phyloP scores from a whole-genome alignment of 1,140 invertebrate species.

The Brachionus asplanchnoidis region DNA sequence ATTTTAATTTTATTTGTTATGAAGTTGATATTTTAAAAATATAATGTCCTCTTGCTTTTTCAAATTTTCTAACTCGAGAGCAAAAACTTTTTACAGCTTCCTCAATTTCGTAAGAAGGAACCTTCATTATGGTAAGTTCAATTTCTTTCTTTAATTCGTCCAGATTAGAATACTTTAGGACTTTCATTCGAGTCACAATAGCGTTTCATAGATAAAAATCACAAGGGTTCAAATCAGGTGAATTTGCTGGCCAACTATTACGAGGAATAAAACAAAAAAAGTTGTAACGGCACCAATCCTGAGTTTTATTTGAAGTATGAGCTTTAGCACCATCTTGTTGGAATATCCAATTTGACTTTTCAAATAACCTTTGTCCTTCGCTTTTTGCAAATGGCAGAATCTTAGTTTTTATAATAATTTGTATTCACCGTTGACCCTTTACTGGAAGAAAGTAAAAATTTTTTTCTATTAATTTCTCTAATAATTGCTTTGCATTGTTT shows the following conservation, averaged over 20 bases:
- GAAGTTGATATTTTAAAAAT: no score
- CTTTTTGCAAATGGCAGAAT: no score
- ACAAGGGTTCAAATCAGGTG: background rate
- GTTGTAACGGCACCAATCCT: background rate
- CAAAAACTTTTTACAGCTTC: background rate
- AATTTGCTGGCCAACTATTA: background rate
- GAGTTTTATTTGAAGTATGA: background rate
- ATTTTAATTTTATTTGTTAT: no score
- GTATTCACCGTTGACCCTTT: no score
- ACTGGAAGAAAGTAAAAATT: no score
- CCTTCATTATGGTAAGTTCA: background rate
- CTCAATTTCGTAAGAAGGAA: background rate
- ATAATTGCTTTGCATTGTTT: no score
- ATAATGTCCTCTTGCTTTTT: background rate
- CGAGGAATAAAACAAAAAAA: background rate
- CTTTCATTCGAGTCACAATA: background rate
- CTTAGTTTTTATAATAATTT: no score
- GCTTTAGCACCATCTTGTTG: background rate
- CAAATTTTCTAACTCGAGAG: background rate
- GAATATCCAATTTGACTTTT: background rate
- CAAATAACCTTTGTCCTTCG: background rate
- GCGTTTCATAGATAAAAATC: background rate
- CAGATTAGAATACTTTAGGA: background rate
- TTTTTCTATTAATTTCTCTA: no score
- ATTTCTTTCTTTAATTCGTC: background rate